These are phyloP conservation scores for Delichon dasypus DNA, from an alignment of 2,797 vertebrate species.

Conservation along the genomic window DNA sequence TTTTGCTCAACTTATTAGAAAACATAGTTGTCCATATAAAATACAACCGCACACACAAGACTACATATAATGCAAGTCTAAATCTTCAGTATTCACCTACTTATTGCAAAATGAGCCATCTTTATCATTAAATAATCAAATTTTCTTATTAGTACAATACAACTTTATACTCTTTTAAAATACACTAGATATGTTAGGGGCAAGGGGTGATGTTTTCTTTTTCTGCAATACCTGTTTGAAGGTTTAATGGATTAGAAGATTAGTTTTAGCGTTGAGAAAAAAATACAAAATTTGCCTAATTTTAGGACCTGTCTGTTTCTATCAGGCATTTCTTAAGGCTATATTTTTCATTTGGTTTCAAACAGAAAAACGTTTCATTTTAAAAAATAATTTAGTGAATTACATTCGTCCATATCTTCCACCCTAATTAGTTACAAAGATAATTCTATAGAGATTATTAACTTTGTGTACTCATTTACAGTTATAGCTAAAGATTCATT, in stretches of 20 bases:
- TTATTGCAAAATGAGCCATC: constrained; percentile 85
- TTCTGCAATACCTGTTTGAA: constrained; percentile 78
- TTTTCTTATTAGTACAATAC: constrained; percentile 83
- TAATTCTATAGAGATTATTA: constrained; percentile 79
- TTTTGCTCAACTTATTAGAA: constrained; percentile 72
- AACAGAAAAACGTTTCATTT: constrained; percentile 77
- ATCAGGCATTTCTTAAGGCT: constrained; percentile 81
- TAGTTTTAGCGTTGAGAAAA: constrained; percentile 77
- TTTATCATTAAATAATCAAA: constrained; percentile 82
- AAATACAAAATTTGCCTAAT: constrained; percentile 79
- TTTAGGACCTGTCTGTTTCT: constrained; percentile 74
- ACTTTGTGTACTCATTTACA: constrained; percentile 81
- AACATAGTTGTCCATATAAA: constrained; percentile 76
- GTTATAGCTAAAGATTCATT: constrained; percentile 80
- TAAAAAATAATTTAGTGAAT: constrained; percentile 87
- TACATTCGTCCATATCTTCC: constrained; percentile 80
- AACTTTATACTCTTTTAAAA: constrained; percentile 80
- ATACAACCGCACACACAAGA: constrained; percentile 78
- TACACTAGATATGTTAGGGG: constrained; percentile 80
- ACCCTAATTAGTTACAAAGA: constrained; percentile 83
- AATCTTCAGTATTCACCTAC: constrained; percentile 80
- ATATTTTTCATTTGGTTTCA: constrained; percentile 83
- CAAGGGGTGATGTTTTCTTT: constrained; percentile 76
- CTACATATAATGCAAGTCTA: constrained; percentile 76
- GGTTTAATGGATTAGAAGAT: constrained; percentile 79